Base-by-base conservation (phyloP, 2,888 invertebrate genomes). In the Diarsia rubi region DNA sequence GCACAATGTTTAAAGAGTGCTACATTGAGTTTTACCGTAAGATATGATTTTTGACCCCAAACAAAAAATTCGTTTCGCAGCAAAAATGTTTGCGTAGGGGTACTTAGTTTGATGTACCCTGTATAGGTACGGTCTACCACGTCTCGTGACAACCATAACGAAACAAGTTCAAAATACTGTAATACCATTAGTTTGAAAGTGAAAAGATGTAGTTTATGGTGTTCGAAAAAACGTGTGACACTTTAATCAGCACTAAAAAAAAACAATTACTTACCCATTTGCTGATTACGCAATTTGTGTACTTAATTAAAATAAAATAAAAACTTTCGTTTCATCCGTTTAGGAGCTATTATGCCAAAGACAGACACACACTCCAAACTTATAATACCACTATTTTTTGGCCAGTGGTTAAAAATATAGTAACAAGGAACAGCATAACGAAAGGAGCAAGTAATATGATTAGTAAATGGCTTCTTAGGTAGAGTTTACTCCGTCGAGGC, bases 261-360 rank as follows among this genome's bases (percentile, higher is more conserved):
- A 64, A 64, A 54, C 45, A 24, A 59, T 64, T 60, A 65, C 14
- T 0, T 67, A 65, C 12, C 0, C 24, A 31, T 62, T 78, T 67
- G 31, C 66, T 67, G 79, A 66, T 73, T 78, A 80, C 75, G 65
- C n/a, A 64, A 60, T 59, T 74, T 27, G 31, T 64, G 31, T 49
- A n/a, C n/a, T n/a, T n/a, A 49, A 54, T 54, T 27, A 49, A 42
- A 42, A 47, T 59, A 64, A n/a, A 42, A 42, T n/a, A 37, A 16
- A 12, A 37, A 3, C 49, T n/a, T 52, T n/a, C n/a, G n/a, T n/a
- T 52, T n/a, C 12, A 52, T 3, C n/a, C n/a, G 52, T 52, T 52
- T 9, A 49, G 49, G 21, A 4, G 37, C 37, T 37, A 5, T 37
- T 8, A 37, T 37, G 37, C 37, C 5, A 37, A 1, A 37, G 37